Base-by-base conservation (phyloP, 2,113 vertebrate genomes). In the Eonycteris spelaea region DNA sequence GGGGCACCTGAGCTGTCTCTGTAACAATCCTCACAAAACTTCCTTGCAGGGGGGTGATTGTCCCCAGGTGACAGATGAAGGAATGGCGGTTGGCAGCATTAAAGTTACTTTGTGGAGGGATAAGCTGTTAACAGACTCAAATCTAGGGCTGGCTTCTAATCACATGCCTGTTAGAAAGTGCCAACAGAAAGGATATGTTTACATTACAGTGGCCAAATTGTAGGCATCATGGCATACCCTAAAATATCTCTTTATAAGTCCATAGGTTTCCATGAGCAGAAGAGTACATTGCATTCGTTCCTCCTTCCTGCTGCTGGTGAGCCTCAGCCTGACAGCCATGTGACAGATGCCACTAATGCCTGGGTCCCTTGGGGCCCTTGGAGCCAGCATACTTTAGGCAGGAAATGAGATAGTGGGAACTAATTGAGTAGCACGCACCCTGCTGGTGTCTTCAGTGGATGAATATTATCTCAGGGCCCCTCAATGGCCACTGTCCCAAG, bases 221-320 rank as follows among this genome's bases (percentile, higher is more conserved):
- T 40, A 19, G 3, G 30, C 13, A 18, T 75, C 2, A 0, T 6
- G 2, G 15, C 28, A 3, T 21, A 24, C 6, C 5, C 65, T 45
- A 15, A 70, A 30, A 51, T 22, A 24, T 65, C 33, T 75, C 10
- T 53, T 43, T 35, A 7, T 16, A 22, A 15, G 24, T n/a, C 43
- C 1, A 0, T 57, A 38, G n/a, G 45, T 74, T 89, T 82, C 55
- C 51, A 4, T 40, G 35, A 13, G 19, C 63, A 63, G 22, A 63
- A n/a, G 51, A 48, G 22, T 10, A n/a, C 35, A 11, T 30, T 3
- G 4, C 0, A 0, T 1, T 7, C 11, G 0, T 1, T 1, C 2
- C 5, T 2, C 5, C 3, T 85, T 51, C 30, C 61, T 28, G 4
- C 63, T 33, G 43, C 63, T 51, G 1, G 9, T 8, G n/a, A 65